Evolutionary conservation across 2,888 invertebrate species (phyloP).

Genomic region (Acanthoscelides obtectus): DNA sequence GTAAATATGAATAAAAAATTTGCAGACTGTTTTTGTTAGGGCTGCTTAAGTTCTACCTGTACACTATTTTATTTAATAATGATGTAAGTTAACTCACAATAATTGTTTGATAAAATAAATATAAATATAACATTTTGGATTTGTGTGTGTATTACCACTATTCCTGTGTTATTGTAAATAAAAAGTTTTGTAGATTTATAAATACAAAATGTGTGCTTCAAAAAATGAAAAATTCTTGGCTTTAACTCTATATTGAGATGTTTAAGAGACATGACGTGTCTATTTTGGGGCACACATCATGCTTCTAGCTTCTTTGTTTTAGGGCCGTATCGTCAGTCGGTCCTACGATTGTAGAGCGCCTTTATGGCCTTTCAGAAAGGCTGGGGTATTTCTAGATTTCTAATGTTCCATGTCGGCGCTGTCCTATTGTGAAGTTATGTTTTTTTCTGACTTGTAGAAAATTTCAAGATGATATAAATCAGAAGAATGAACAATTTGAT

Average conservation of each 20-base stretch:
- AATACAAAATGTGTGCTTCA: background rate
- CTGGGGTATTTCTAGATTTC: too few relatives aligned
- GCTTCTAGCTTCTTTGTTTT: background rate
- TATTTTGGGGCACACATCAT: background rate
- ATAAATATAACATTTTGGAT: background rate
- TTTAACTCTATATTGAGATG: background rate
- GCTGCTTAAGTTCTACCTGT: background rate
- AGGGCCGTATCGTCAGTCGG: too few relatives aligned
- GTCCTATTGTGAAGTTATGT: too few relatives aligned
- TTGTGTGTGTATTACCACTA: background rate
- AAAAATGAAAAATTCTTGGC: background rate
- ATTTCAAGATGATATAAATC: too few relatives aligned
- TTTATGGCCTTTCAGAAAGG: too few relatives aligned
- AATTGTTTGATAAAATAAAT: background rate
- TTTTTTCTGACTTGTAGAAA: too few relatives aligned
- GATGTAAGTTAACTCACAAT: background rate
- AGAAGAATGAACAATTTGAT: too few relatives aligned
- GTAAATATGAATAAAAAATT: background rate
- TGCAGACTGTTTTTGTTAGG: background rate
- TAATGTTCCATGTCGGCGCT: too few relatives aligned
- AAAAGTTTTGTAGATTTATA: background rate
- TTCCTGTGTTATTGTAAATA: background rate
- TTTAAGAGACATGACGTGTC: background rate
- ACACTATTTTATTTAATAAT: background rate
- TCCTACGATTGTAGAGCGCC: too few relatives aligned